Percentiles rank a stretch among this genome's conserved stretches.
These are phyloP conservation scores for Tauraco hartlaubi DNA, from an alignment of 2,797 vertebrate species.

Conservation along the genomic window DNA sequence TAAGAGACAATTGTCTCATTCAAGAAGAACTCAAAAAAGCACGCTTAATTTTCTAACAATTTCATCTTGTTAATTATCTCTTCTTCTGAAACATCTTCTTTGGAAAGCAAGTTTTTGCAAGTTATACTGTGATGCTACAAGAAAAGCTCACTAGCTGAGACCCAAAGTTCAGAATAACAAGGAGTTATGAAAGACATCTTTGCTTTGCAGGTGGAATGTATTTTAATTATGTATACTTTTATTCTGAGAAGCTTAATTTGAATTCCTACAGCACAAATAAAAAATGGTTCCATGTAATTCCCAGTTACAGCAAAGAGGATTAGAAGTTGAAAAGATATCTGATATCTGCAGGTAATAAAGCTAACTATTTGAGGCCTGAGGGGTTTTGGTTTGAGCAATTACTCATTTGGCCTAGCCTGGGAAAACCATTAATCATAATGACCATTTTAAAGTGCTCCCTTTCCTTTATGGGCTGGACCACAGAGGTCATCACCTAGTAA, in stretches of 20 bases:
- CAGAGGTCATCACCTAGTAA: slow-evolving; percentile 68
- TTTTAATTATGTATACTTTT: neutral
- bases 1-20: neutral
- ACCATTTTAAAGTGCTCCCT: slow-evolving; percentile 71
- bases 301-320: neutral
- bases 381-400: slow-evolving; percentile 19
- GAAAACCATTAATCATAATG: slow-evolving; percentile 73
- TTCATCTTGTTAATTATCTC: neutral
- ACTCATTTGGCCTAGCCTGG: slow-evolving; percentile 33
- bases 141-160: neutral
- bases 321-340: neutral
- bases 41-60: neutral
- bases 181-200: neutral
- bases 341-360: slow-evolving; percentile 13
- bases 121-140: neutral
- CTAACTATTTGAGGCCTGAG: neutral
- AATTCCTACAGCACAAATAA: neutral
- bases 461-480: slow-evolving; percentile 38
- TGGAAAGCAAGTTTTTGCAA: neutral
- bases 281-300: neutral
- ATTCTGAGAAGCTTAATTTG: neutral
- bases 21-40: neutral
- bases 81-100: neutral
- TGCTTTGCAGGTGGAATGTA: neutral
- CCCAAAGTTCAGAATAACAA: neutral